These are phyloP conservation scores for Aelia acuminata DNA, from an alignment of 2,888 invertebrate genomes.

Conservation along the genomic window DNA sequence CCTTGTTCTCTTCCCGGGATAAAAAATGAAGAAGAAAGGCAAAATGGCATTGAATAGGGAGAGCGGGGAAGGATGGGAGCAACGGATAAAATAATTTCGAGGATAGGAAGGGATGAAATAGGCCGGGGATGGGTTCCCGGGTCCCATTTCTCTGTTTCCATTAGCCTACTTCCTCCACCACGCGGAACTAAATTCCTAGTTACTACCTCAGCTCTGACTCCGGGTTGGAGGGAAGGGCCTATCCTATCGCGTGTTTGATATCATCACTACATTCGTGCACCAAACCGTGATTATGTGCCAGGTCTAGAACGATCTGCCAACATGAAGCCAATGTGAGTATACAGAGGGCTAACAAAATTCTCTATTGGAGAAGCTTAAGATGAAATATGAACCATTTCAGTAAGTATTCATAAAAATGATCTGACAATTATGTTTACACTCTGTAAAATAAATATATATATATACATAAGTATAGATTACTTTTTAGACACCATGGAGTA, in stretches of 20 bases:
- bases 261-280: background rate
- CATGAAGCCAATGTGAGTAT: no score
- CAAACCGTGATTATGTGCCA: background rate
- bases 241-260: background rate
- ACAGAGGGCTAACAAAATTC: no score
- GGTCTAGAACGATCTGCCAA: background rate
- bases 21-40: conserved; percentile 43
- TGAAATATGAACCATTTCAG: no score
- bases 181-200: background rate
- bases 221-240: background rate
- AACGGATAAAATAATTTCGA: conserved; percentile 30
- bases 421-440: no score
- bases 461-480: no score
- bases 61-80: background rate
- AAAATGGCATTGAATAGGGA: conserved; percentile 36
- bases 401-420: no score
- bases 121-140: background rate
- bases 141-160: conserved; percentile 28
- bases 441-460: no score
- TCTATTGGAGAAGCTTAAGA: no score
- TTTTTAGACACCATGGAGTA: no score
- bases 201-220: background rate
- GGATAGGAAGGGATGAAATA: conserved; percentile 10
- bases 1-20: background rate
- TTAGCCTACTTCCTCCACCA: background rate